Evolutionary conservation across 2,113 vertebrate genomes (phyloP).

Genomic region (Hemicordylus capensis): DNA sequence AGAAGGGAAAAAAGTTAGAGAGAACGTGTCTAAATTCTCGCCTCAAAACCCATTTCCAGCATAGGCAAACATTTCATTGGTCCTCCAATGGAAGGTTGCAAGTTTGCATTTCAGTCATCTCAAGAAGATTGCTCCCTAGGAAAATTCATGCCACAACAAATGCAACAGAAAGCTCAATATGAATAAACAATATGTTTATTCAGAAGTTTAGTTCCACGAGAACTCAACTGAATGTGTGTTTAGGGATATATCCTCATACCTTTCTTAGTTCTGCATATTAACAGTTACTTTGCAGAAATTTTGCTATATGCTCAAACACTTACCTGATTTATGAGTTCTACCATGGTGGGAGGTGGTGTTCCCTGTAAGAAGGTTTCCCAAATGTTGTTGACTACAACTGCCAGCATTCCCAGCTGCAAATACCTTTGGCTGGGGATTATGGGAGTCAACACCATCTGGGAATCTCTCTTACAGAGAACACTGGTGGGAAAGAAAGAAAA

Average conservation of each 20-base stretch:
- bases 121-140: not conserved
- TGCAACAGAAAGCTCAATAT: not conserved
- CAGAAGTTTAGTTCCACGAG: not conserved
- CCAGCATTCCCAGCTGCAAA: too few species aligned
- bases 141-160: not conserved
- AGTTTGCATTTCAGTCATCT: not conserved
- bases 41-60: not conserved
- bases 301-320: not conserved
- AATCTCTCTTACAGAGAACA: too few species aligned
- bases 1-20: too few species aligned
- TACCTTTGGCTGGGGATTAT: too few species aligned
- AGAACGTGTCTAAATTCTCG: not conserved
- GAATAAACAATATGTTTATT: not conserved
- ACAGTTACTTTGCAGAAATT: not conserved
- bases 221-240: not conserved
- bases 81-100: too few species aligned
- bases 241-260: not conserved
- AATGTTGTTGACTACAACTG: too few species aligned
- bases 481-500: not conserved
- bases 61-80: not conserved
- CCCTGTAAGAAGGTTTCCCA: too few species aligned
- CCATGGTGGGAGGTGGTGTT: too few species aligned
- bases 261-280: not conserved
- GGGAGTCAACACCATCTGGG: too few species aligned
- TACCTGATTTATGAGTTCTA: not conserved